Percentiles rank a stretch among this genome's conserved stretches.
Conservation (phyloP, 2,113 vertebrate species). For the Forbesichthys agassizii region DNA sequence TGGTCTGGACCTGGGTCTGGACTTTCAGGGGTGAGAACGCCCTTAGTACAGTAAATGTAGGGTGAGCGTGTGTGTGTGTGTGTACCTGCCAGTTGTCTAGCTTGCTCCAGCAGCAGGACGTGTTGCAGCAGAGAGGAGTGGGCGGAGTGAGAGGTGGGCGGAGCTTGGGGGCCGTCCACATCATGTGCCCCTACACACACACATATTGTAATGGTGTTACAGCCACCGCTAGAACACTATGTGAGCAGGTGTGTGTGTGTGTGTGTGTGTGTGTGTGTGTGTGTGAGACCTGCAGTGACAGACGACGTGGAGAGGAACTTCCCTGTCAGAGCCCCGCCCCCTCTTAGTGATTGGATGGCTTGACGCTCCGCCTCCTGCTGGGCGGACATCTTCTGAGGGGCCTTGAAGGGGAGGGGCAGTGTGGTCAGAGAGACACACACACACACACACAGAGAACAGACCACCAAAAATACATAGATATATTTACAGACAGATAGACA, state of each 20-base stretch:
- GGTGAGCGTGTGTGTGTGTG: constrained; percentile 6
- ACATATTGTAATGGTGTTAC: neutral
- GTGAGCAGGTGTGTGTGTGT: neutral
- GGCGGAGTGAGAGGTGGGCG: constrained; percentile 69
- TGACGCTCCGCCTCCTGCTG: constrained; percentile 90
- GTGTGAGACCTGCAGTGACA: constrained; percentile 77
- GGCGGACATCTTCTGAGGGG: constrained; percentile 82
- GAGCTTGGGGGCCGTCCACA: constrained; percentile 64
- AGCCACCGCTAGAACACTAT: too few species aligned
- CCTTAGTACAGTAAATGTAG: neutral
- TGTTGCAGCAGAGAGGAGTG: constrained; percentile 91
- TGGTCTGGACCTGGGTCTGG: too few species aligned
- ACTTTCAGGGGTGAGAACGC: too few species aligned
- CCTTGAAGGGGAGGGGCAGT: constrained; percentile 59
- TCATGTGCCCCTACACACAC: constrained; percentile 77
- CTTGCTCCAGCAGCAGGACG: constrained; percentile 91
- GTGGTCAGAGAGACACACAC: neutral
- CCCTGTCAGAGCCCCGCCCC: constrained; percentile 83
- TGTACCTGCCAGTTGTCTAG: constrained; percentile 73
- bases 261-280: neutral
- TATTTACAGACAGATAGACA: neutral
- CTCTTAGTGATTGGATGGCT: constrained; percentile 83
- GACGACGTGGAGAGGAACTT: constrained; percentile 91
- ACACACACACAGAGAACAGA: neutral
- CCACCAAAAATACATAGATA: neutral